Conservation (phyloP, 1,140 invertebrate species). For the Eumeta japonica region DNA sequence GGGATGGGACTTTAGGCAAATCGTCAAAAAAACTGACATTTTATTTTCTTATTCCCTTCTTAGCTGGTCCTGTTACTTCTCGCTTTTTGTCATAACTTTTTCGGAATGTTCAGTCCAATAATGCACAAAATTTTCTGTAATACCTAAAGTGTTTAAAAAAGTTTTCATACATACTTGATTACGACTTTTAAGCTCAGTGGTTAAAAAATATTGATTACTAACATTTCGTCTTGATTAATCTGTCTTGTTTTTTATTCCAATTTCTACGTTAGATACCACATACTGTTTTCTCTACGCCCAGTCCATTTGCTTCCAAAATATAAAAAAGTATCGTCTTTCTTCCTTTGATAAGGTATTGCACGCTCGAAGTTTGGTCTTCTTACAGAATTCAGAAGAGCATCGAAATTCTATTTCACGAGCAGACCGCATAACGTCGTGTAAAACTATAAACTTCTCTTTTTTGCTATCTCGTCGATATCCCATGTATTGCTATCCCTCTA, state of each 20-base stretch:
- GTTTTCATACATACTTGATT: slow-evolving; percentile 17
- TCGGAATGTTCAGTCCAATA: too few species aligned
- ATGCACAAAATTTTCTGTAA: slow-evolving; percentile 17
- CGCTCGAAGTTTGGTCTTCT: slow-evolving; percentile 13
- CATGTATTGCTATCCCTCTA: too few species aligned
- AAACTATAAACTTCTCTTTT: too few species aligned
- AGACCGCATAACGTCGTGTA: slow-evolving; percentile 9
- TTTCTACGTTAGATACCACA: slow-evolving; percentile 12
- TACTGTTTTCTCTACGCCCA: slow-evolving; percentile 12
- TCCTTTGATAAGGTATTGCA: slow-evolving; percentile 13
- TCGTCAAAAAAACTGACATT: slow-evolving; percentile 7
- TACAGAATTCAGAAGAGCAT: slow-evolving; percentile 13
- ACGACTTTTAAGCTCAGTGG: slow-evolving; percentile 14
- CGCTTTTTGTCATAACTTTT: slow-evolving; percentile 10
- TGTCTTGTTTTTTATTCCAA: slow-evolving; percentile 12
- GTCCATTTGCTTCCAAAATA: slow-evolving; percentile 10
- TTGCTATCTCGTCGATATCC: too few species aligned
- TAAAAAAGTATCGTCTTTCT: slow-evolving; percentile 13
- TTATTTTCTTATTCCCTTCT: too few species aligned
- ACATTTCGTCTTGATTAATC: slow-evolving; percentile 15
- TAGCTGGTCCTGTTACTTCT: too few species aligned
- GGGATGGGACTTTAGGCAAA: slow-evolving; percentile 15
- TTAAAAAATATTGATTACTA: slow-evolving; percentile 14
- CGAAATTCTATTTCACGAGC: slow-evolving; percentile 10
- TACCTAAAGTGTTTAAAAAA: slow-evolving; percentile 13